Percentiles rank a stretch among this genome's conserved stretches.
These are phyloP conservation scores for Schrankia costaestrigalis DNA, from an alignment of 2,888 invertebrate genomes.

Conservation along the genomic window DNA sequence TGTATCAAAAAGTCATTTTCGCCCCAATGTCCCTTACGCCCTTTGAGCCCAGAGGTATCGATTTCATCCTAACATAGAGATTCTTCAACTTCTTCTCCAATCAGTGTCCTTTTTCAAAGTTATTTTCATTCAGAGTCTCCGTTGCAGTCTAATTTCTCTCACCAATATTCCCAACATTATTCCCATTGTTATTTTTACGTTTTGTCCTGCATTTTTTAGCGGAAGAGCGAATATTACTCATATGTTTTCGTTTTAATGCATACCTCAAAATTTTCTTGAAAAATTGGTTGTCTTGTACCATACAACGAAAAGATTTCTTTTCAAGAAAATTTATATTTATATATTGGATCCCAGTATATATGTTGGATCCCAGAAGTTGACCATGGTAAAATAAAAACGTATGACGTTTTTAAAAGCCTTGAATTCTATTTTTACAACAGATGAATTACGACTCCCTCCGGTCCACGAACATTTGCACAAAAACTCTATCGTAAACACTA, in stretches of 20 bases:
- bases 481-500: constrained; percentile 10
- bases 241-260: constrained; percentile 8
- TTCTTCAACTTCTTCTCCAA: background rate
- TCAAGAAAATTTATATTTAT: too few species aligned
- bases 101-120: too few species aligned
- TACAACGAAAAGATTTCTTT: too few species aligned
- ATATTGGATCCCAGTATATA: too few species aligned
- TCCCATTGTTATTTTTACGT: background rate
- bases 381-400: constrained; percentile 8
- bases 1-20: too few species aligned
- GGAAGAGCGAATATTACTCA: constrained; percentile 5
- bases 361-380: constrained; percentile 5
- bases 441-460: constrained; percentile 10
- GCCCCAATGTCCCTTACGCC: too few species aligned
- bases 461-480: constrained; percentile 14
- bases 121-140: background rate
- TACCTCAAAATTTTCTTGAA: constrained; percentile 10
- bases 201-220: background rate
- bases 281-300: constrained; percentile 9
- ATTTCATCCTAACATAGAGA: background rate
- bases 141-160: background rate
- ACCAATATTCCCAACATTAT: background rate
- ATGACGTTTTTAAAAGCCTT: constrained; percentile 11
- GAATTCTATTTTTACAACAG: constrained; percentile 10
- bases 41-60: too few species aligned